Percentiles rank a stretch among this genome's conserved stretches.
These are phyloP conservation scores for Macrotrachela quadricornifera DNA, from an alignment of 1,140 invertebrate species.

Conservation along the genomic window DNA sequence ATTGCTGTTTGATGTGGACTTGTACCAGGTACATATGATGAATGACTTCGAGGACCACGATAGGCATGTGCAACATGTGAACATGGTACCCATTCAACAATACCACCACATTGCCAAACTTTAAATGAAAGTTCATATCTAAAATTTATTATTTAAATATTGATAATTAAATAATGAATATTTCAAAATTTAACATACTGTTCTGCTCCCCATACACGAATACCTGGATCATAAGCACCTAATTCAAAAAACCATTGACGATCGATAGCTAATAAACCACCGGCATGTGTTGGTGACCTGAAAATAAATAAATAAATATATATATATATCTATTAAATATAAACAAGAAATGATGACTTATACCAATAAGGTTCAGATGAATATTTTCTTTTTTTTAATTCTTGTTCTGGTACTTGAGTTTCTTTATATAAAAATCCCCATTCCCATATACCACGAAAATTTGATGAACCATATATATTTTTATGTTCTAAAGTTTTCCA, in stretches of 20 bases:
- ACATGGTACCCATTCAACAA: slow-evolving; percentile 92
- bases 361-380: slow-evolving; percentile 78
- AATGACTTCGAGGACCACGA: slow-evolving; percentile 15
- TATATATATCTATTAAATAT: neutral
- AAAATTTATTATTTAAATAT: slow-evolving; percentile 48
- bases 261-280: slow-evolving; percentile 90
- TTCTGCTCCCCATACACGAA: slow-evolving; percentile 36
- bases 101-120: slow-evolving; percentile 96
- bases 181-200: too few relatives aligned
- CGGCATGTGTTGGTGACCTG: slow-evolving; percentile 37
- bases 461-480: slow-evolving; percentile 38
- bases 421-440: slow-evolving; percentile 99
- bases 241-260: slow-evolving; percentile 79
- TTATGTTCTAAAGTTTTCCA: slow-evolving; percentile 73
- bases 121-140: slow-evolving; percentile 45
- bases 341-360: neutral
- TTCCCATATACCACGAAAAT: slow-evolving; percentile 84
- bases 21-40: neutral
- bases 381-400: slow-evolving; percentile 49
- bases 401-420: slow-evolving; percentile 64
- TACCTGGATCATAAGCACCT: slow-evolving; percentile 78
- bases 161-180: neutral
- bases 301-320: neutral
- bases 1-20: slow-evolving; percentile 29
- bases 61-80: slow-evolving; percentile 93